Evolutionary conservation across 2,797 vertebrate species (phyloP).

Genomic region (Chloroceryle inda): DNA sequence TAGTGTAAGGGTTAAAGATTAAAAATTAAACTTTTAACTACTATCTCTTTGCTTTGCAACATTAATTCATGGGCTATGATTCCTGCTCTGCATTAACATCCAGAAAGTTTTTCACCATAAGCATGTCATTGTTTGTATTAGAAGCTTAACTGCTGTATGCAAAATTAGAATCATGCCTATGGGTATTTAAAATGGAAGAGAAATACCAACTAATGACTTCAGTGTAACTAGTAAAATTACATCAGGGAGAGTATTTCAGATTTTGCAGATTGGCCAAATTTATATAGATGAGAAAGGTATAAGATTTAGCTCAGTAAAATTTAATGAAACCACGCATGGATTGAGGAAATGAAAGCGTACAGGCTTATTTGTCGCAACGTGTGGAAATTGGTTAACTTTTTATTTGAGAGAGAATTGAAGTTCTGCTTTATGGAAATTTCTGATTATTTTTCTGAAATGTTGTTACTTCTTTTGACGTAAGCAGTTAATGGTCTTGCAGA

Average conservation of each 20-base stretch:
- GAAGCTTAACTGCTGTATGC: slow-evolving; percentile 46
- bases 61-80: not conserved
- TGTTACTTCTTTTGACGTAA: not conserved
- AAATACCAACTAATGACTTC: slow-evolving; percentile 64
- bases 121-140: slow-evolving; percentile 56
- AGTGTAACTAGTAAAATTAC: slow-evolving; percentile 54
- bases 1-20: not conserved
- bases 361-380: not conserved
- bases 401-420: slow-evolving; percentile 15
- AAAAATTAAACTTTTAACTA: slow-evolving; percentile 13
- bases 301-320: slow-evolving; percentile 55
- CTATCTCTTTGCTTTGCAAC: not conserved
- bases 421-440: slow-evolving; percentile 20
- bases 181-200: slow-evolving; percentile 66
- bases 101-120: slow-evolving; percentile 39
- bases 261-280: slow-evolving; percentile 56
- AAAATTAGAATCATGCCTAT: slow-evolving; percentile 47
- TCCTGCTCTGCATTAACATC: slow-evolving; percentile 20
- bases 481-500: not conserved
- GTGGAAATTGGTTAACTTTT: slow-evolving; percentile 15
- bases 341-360: slow-evolving; percentile 9
- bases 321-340: slow-evolving; percentile 51
- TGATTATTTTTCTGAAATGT: slow-evolving; percentile 3
- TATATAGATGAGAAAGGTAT: slow-evolving; percentile 34
- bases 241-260: slow-evolving; percentile 57